Base-by-base conservation (phyloP, 30 jellyfish, hydroid and myxozoan species). In the Aurelia aurita region DNA sequence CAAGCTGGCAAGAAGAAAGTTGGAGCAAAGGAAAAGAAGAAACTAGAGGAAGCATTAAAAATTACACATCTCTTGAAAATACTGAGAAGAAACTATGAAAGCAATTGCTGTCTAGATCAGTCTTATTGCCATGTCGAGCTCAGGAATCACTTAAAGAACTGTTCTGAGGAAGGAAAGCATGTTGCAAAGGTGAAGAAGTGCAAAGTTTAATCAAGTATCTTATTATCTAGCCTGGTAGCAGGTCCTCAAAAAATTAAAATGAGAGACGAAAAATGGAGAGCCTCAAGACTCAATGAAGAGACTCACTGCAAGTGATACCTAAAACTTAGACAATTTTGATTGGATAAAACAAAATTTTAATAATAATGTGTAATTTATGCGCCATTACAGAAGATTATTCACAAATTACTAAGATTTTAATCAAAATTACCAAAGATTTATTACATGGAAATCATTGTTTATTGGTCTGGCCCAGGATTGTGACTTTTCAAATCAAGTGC, bases 111-210 rank as follows among this genome's bases (percentile, higher is more conserved):
- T 16, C 13, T 58, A 35, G 83, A 43, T 23, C 88, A 71, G 11
- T 88, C 96, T 11, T n/a, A 64, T 12, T 65, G 74, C 67, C 87
- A 88, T 69, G 68, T 43, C 27, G 82, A 57, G 12, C 39, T 88
- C 31, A 82, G 47, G 73, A 65, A 72, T 28, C 66, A 34, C 5
- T 35, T 88, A 25, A 78, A 72, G 34, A 47, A 69, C 12, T 71
- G 49, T 73, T 58, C 75, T 9, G 89, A 58, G 20, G 86, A 55
- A 18, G 88, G 88, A 16, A 67, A 61, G 60, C 72, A 10, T 51
- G 74, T 88, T 20, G 35, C 88, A 20, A 72, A 85, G 77, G 96
- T 88, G 69, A 25, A 85, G 25, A 11, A 18, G 44, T n/a, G n/a
- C 15, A 18, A n/a, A n/a, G n/a, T n/a, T n/a, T n/a, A n/a, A n/a